A percentile compares a stretch with the other conserved stretches of the same genome.
phyloP scores from a whole-genome alignment of 2,797 vertebrate species.

The Enteromius thamalakanensis region DNA sequence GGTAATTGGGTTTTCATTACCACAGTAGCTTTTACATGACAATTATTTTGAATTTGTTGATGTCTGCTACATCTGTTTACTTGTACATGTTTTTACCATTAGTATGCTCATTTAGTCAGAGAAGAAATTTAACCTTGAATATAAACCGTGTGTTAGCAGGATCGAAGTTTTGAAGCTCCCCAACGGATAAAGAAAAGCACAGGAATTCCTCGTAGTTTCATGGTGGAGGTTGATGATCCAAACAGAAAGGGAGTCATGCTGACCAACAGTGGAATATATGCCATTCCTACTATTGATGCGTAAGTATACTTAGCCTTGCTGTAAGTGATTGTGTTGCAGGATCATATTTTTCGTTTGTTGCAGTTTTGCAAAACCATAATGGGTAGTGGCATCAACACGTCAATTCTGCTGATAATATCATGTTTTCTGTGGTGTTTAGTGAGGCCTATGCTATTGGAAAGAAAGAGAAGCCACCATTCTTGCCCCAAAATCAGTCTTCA shows the following conservation, averaged over 20 bases:
- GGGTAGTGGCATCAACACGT: not conserved
- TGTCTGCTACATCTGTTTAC: not conserved
- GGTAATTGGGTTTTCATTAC: constrained; percentile 78
- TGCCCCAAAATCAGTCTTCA: constrained; percentile 81
- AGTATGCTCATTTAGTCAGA: not conserved
- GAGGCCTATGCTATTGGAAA: constrained; percentile 96
- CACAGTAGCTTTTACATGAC: not conserved
- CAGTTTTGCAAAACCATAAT: not conserved
- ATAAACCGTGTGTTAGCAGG: constrained; percentile 72
- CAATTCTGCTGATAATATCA: not conserved
- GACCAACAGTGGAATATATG: constrained; percentile 93
- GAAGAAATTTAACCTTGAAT: constrained; percentile 26
- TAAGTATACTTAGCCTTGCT: constrained; percentile 72
- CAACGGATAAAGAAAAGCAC: constrained; percentile 95
- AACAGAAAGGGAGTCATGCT: constrained; percentile 96
- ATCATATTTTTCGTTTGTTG: not conserved
- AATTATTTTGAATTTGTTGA: not conserved
- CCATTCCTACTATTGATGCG: constrained; percentile 95
- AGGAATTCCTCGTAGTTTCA: constrained; percentile 95
- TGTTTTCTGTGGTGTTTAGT: constrained; percentile 66
- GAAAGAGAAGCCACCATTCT: constrained; percentile 93
- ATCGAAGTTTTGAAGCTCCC: constrained; percentile 89
- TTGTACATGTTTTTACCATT: not conserved
- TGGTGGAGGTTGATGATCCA: constrained; percentile 97
- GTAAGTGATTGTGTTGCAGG: not conserved